These are phyloP conservation scores for Otolemur crassicaudatus DNA, from an alignment of 2,797 vertebrate species.

Conservation along the genomic window DNA sequence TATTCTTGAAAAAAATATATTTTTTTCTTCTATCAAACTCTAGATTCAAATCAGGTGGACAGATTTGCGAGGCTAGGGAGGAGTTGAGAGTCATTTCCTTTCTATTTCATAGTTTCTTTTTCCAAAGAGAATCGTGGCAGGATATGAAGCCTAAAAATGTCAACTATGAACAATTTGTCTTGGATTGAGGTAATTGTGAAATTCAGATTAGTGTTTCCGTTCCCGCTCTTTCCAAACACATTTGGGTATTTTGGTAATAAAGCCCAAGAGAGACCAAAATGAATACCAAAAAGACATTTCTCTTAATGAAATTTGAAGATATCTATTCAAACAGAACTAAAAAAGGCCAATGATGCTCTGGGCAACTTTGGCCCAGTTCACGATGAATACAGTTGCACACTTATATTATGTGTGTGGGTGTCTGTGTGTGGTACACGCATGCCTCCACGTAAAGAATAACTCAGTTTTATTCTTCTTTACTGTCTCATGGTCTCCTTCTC, in stretches of 20 bases:
- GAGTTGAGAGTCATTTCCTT: not conserved
- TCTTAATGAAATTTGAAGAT: not conserved
- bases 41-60: not conserved
- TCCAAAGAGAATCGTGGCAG: not conserved
- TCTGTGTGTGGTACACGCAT: not conserved
- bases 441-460: not conserved
- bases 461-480: not conserved
- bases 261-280: not conserved
- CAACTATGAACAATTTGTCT: not conserved
- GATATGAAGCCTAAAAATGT: slow-evolving; percentile 42
- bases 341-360: not conserved
- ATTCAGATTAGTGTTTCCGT: slow-evolving; percentile 22
- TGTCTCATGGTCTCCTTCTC: not conserved
- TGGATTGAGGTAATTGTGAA: slow-evolving; percentile 14
- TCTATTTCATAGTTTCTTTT: not conserved
- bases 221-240: slow-evolving; percentile 12
- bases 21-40: not conserved
- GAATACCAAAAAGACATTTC: not conserved
- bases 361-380: not conserved
- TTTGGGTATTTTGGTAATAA: slow-evolving; percentile 30
- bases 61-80: not conserved
- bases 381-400: no score
- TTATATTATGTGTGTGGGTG: not conserved
- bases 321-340: not conserved
- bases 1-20: slow-evolving; percentile 17